These are phyloP conservation scores for Sycophaga agraensis DNA, from an alignment of 1,140 invertebrate species.

Conservation along the genomic window DNA sequence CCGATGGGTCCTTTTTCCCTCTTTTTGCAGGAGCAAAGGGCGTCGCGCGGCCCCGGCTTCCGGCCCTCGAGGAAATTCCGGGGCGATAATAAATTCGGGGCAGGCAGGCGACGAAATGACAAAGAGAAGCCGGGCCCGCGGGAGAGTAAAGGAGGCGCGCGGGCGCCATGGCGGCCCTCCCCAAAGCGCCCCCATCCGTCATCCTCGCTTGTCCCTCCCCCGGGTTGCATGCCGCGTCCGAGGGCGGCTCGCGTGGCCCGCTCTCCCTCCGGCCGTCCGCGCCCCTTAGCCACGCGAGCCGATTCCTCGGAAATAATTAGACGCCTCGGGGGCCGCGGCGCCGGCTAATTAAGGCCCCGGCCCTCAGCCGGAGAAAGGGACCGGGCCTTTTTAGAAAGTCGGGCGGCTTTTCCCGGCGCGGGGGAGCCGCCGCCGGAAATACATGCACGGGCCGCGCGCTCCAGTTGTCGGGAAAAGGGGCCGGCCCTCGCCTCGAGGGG, in stretches of 20 bases:
- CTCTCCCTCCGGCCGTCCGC: conserved; percentile 4
- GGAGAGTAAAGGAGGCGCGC: neutral
- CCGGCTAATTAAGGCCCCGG: too few relatives aligned
- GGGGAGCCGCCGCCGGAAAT: too few relatives aligned
- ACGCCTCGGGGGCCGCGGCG: too few relatives aligned
- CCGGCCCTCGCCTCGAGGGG: neutral
- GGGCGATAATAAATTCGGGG: neutral
- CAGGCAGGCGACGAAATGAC: neutral
- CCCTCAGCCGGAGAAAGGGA: too few relatives aligned
- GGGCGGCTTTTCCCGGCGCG: too few relatives aligned
- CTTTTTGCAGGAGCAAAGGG: too few relatives aligned
- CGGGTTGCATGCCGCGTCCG: neutral
- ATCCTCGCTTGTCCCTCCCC: conserved; percentile 49
- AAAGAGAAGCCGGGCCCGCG: neutral
- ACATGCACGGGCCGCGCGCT: too few relatives aligned
- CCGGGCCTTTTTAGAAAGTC: too few relatives aligned
- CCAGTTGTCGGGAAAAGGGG: too few relatives aligned
- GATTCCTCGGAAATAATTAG: too few relatives aligned
- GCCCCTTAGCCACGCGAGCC: neutral
- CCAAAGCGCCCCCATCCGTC: conserved; percentile 51
- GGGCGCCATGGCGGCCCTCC: conserved; percentile 34
- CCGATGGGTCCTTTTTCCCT: too few relatives aligned
- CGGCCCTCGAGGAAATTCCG: neutral
- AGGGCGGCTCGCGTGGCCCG: conserved; percentile 4
- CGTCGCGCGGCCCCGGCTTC: too few relatives aligned